Conservation (phyloP, 2,797 vertebrate genomes). For the Macroramphosus scolopax region DNA sequence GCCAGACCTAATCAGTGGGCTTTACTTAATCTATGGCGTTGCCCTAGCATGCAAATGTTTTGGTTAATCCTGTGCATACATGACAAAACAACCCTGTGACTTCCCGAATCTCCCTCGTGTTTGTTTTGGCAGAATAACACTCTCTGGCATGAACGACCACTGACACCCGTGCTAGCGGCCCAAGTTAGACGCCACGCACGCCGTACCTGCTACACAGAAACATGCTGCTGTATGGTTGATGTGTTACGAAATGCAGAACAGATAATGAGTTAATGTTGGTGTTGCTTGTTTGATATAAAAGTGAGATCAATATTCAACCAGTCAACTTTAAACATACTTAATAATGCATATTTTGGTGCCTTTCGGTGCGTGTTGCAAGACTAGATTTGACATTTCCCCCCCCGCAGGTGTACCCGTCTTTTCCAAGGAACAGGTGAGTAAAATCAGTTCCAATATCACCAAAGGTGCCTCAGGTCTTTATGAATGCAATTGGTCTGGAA, state of each 20-base stretch:
- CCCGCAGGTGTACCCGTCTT: conserved; percentile 3
- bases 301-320: no score
- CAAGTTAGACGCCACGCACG: conserved; percentile 5
- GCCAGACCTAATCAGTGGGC: conserved; percentile 32
- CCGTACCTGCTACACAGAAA: conserved; percentile 27
- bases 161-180: conserved; percentile 5
- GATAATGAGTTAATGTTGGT: not conserved
- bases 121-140: conserved; percentile 33
- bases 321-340: no score
- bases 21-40: conserved; percentile 28
- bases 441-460: conserved; percentile 16
- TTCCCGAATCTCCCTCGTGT: conserved; percentile 21
- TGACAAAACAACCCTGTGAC: conserved; percentile 17
- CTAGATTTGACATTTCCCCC: not conserved
- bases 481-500: no score
- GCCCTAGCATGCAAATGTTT: conserved; percentile 41
- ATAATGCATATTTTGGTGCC: no score
- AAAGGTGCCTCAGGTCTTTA: no score
- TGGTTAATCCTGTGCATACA: conserved; percentile 33
- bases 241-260: conserved; percentile 5
- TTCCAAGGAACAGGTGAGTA: not conserved
- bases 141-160: conserved; percentile 30
- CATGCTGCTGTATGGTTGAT: conserved; percentile 26
- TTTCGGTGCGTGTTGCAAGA: no score
- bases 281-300: no score